Evolutionary conservation across 1,140 invertebrate species (phyloP), one percentile per base, ranked within the genome.

Genomic region (Paralvinella palmiformis): DNA sequence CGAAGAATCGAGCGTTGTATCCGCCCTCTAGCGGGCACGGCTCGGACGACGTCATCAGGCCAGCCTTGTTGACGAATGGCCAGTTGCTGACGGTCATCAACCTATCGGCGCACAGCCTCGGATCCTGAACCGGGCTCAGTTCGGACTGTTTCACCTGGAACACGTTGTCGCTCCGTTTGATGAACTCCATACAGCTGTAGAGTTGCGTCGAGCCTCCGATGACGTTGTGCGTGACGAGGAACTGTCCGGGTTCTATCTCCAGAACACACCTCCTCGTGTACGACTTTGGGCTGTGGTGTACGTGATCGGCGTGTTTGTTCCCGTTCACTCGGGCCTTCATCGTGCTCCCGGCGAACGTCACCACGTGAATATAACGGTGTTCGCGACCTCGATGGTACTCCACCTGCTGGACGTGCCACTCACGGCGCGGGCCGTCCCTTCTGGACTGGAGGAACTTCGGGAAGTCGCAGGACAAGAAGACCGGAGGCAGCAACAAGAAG

Each of bases 1-100:
- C 62, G 37, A 56, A 63, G n/a, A 63, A 33, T 33, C 37, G 24
- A 22, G 29, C 45, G 35, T 36, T 63, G 36, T 35, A 63, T 41
- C 62, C 62, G 6, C 62, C 62, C 1, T 35, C 10, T 35, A 63
- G 24, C 2, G 50, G 32, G 24, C 62, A 63, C 35, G 62, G 6
- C 20, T 32, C 31, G 17, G 6, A 20, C 4, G 22, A 32, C 13
- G 17, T 20, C 13, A 50, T 27, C 27, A 50, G 22, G 29, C 37
- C 35, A 4, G 31, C 60, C 50, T 24, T 35, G 36, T 56, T 56
- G 31, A 63, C 33, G 3, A 33, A 24, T 7, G 37, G 15, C 52
- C 62, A 63, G 32, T 29, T 20, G 24, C 57, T 36, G 20, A 63
- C 7, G 29, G 17, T 31, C 37, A 50, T 10, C 13, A 24, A 27